Base-by-base conservation (phyloP, 2,888 invertebrate species). In the Rhingia rostrata region DNA sequence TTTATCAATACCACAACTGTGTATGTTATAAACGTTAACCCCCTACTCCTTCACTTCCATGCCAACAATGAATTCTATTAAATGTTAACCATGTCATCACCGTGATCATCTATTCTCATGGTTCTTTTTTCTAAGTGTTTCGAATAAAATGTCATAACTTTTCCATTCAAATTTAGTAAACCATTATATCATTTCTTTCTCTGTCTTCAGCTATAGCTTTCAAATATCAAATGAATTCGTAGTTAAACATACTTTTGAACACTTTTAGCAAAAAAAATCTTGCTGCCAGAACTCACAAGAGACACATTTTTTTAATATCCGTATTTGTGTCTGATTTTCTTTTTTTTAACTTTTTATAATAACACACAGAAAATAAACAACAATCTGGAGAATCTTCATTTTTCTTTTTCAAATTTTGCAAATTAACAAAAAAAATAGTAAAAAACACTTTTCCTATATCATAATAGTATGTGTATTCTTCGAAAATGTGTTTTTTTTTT, bases 1-100 rank as follows among this genome's bases (percentile, higher is more conserved):
- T 43, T 58, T 49, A 75, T 47, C 53, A 49, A 49, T 7, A 37
- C 49, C 41, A 41, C 22, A 67, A 22, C 45, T 70, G 39, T 54
- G 43, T 63, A 56, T 47, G 39, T 73, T 73, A 45, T 9, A 41
- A 49, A 58, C 7, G 69, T 45, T 73, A 49, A 30, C 33, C 10
- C 41, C 60, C 72, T 49, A 30, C 5, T 72, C 78, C 51, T 54
- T 37, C 74, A 81, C 64, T 81, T 81, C 69, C 81, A 75, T 51
- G 56, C 37, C 67, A 81, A 74, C 30, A 56, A 54, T 69, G 60
- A 72, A 22, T 22, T 22, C 60, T 53, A 22, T 45, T 58, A 45
- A 45, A 32, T 66, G 53, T 64, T 61, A 61, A 47, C 61, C 67
- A 80, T 37, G 61, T 82, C 70, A 66, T 74, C 60, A 53, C 64